Conservation (phyloP, 2,797 vertebrate species). For the Selene dorsalis region DNA sequence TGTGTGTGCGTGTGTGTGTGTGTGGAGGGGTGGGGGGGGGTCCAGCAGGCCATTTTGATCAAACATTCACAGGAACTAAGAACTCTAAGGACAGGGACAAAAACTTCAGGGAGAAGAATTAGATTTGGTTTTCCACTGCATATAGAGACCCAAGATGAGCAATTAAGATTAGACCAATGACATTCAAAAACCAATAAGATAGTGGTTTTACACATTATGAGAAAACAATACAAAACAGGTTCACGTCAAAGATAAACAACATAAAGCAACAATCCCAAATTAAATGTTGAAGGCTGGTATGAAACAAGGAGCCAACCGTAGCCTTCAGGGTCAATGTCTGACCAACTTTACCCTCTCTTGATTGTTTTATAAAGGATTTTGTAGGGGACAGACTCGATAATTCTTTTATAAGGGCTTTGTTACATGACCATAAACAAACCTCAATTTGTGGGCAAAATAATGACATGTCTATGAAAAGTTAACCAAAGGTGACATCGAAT, state of each 20-base stretch:
- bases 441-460: no score
- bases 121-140: slow-evolving; percentile 2
- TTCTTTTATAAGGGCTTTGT: not conserved
- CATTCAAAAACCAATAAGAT: not conserved
- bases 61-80: slow-evolving; percentile 5
- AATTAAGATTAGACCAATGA: not conserved
- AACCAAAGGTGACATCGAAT: not conserved
- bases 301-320: not conserved
- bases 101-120: not conserved
- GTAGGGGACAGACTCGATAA: not conserved
- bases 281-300: not conserved
- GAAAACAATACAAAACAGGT: not conserved
- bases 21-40: not conserved
- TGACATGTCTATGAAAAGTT: not conserved
- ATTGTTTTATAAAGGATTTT: not conserved
- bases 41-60: not conserved
- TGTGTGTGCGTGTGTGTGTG: no score
- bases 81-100: not conserved
- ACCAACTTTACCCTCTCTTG: not conserved
- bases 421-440: not conserved
- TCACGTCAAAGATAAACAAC: not conserved
- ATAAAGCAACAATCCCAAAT: not conserved
- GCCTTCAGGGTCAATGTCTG: not conserved
- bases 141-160: not conserved
- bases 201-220: not conserved